Evolutionary conservation across 2,888 invertebrate species (phyloP).

Genomic region (Torymus texanus): DNA sequence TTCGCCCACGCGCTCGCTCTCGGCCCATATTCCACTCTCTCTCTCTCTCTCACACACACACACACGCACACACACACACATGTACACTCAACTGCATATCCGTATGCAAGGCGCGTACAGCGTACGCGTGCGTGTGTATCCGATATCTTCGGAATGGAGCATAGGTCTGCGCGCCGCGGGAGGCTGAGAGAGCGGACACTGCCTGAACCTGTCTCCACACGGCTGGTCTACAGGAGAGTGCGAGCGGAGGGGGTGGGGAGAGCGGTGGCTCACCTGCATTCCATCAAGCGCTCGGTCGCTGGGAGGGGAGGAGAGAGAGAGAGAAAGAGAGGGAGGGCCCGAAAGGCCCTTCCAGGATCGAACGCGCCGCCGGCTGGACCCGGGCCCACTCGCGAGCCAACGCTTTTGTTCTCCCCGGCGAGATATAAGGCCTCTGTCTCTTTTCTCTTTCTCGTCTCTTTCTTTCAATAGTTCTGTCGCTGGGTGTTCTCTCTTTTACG

Average conservation of each 20-base stretch:
- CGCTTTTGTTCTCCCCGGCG: conserved; percentile 40
- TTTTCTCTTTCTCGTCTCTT: background rate
- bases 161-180: conserved; percentile 66
- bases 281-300: conserved; percentile 65
- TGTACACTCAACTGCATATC: background rate
- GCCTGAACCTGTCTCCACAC: conserved; percentile 73
- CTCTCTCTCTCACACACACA: too few relatives aligned
- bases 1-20: conserved; percentile 31
- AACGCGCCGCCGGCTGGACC: conserved; percentile 59
- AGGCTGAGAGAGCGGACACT: conserved; percentile 64
- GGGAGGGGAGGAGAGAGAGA: conserved; percentile 54
- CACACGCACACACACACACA: background rate
- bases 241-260: background rate
- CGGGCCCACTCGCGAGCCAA: conserved; percentile 18
- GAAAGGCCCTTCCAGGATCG: conserved; percentile 58
- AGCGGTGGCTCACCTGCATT: conserved; percentile 70
- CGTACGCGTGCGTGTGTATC: conserved; percentile 55
- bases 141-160: conserved; percentile 74
- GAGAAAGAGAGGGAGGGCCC: conserved; percentile 24
- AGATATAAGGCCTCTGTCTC: background rate
- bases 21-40: conserved; percentile 18
- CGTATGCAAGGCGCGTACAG: background rate
- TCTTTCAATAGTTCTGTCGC: too few relatives aligned
- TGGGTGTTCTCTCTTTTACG: too few relatives aligned
- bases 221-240: background rate